A percentile compares a stretch with the other conserved stretches of the same genome.
Evolutionary conservation across 2,888 invertebrate species (phyloP).

Genomic region (Pilophorus perplexus): DNA sequence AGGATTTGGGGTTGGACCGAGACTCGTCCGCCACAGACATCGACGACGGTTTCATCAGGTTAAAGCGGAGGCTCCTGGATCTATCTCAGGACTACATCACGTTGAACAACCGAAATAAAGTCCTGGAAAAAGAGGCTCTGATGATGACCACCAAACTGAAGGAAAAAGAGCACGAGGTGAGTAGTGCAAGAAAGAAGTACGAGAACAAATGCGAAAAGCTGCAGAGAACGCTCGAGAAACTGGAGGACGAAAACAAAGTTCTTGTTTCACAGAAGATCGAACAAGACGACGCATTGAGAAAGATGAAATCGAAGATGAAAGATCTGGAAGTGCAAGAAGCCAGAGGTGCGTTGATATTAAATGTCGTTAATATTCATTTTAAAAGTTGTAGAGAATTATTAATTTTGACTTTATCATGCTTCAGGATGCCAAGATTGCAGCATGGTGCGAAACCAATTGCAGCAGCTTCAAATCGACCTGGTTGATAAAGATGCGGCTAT

Average conservation of each 20-base stretch:
- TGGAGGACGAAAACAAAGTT: slow-evolving; percentile 23
- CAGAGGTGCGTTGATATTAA: slow-evolving; percentile 2
- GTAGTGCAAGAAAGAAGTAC: neutral
- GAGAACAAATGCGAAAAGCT: slow-evolving; percentile 16
- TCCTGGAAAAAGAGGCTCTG: slow-evolving; percentile 10
- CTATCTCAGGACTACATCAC: slow-evolving; percentile 29
- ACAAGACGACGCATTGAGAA: slow-evolving; percentile 6
- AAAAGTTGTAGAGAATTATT: neutral
- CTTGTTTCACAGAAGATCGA: slow-evolving; percentile 19
- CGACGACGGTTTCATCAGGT: slow-evolving; percentile 20
- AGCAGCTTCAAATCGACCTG: slow-evolving; percentile 24
- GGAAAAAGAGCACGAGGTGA: slow-evolving; percentile 15
- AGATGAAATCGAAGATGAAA: neutral
- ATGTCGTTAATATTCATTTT: neutral
- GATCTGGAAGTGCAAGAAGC: slow-evolving; percentile 5
- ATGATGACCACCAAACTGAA: neutral
- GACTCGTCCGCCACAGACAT: slow-evolving; percentile 15
- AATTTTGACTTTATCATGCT: neutral
- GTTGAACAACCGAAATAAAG: slow-evolving; percentile 20
- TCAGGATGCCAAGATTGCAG: slow-evolving; percentile 17
- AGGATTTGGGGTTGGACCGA: slow-evolving; percentile 7
- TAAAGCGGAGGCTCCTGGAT: slow-evolving; percentile 28
- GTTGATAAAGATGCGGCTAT: slow-evolving; percentile 32
- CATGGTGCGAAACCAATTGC: slow-evolving; percentile 14
- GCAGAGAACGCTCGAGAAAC: slow-evolving; percentile 8